phyloP scores from a whole-genome alignment of 1,140 invertebrate species.

The Drosophila burlai region DNA sequence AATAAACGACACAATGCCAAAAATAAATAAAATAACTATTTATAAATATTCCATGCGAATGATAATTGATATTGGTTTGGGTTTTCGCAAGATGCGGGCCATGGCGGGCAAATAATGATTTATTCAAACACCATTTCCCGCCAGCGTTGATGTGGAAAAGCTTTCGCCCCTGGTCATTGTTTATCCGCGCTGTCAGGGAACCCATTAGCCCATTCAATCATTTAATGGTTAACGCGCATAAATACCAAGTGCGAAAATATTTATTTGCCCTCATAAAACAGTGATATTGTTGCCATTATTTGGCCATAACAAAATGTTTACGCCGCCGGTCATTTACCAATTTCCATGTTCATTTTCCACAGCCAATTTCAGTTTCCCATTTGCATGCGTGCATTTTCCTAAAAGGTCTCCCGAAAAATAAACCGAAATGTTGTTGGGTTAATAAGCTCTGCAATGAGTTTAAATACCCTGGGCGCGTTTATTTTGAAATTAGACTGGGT shows the following conservation, averaged over 20 bases:
- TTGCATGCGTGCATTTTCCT: slow-evolving; percentile 10
- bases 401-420: slow-evolving; percentile 22
- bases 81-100: slow-evolving; percentile 12
- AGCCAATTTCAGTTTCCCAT: slow-evolving; percentile 7
- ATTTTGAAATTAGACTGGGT: slow-evolving; percentile 5
- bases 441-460: slow-evolving; percentile 22
- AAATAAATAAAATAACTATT: slow-evolving; percentile 52
- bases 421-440: slow-evolving; percentile 12
- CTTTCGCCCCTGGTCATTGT: slow-evolving; percentile 22
- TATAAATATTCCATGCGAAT: slow-evolving; percentile 29
- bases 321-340: slow-evolving; percentile 1
- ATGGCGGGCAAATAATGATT: slow-evolving; percentile 18
- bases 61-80: slow-evolving; percentile 43
- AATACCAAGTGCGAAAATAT: slow-evolving; percentile 55
- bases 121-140: slow-evolving; percentile 31
- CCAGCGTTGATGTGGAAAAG: slow-evolving; percentile 33
- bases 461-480: not conserved
- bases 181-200: slow-evolving; percentile 31
- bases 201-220: slow-evolving; percentile 46
- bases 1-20: slow-evolving; percentile 60
- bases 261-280: slow-evolving; percentile 53
- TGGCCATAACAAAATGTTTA: slow-evolving; percentile 46
- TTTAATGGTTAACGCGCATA: slow-evolving; percentile 42
- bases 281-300: slow-evolving; percentile 54
- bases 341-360: slow-evolving; percentile 21